Evolutionary conservation across 2,888 invertebrate species (phyloP).

Genomic region (Coleophora deauratella): DNA sequence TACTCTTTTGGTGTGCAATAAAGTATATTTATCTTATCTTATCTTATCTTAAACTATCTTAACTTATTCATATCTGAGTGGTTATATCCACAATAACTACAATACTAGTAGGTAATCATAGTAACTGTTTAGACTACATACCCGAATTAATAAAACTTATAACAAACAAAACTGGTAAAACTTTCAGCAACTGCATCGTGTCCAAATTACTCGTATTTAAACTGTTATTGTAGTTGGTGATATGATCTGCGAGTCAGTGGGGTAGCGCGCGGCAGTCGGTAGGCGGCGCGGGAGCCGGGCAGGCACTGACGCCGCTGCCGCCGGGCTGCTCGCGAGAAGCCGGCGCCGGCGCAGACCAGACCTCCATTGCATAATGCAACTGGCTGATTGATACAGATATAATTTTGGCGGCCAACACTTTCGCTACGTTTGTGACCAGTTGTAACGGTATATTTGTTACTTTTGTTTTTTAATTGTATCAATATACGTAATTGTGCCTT

Average conservation of each 20-base stretch:
- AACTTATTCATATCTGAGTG: too few relatives aligned
- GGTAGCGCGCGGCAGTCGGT: conserved; percentile 22
- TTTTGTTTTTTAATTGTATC: too few relatives aligned
- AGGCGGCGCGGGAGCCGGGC: conserved; percentile 25
- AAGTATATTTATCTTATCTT: too few relatives aligned
- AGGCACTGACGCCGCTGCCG: conserved; percentile 37
- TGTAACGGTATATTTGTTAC: too few relatives aligned
- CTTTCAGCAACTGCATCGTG: conserved; percentile 12
- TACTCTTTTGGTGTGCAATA: too few relatives aligned
- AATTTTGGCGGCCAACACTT: conserved; percentile 69
- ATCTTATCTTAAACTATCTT: too few relatives aligned
- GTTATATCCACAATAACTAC: too few relatives aligned
- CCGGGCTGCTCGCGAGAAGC: conserved; percentile 21
- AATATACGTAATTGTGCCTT: too few relatives aligned
- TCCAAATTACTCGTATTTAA: not conserved
- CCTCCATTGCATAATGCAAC: conserved; percentile 57
- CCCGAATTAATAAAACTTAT: conserved; percentile 33
- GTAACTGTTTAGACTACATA: conserved; percentile 25
- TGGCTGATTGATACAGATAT: conserved; percentile 60
- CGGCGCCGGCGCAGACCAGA: conserved; percentile 30
- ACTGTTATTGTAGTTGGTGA: not conserved
- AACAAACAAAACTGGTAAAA: conserved; percentile 17
- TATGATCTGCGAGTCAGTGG: not conserved
- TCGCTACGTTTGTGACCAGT: conserved; percentile 40
- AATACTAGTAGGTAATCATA: too few relatives aligned